These are phyloP conservation scores for Tokudaia muenninki DNA, from an alignment of 2,797 vertebrate genomes.

Conservation along the genomic window DNA sequence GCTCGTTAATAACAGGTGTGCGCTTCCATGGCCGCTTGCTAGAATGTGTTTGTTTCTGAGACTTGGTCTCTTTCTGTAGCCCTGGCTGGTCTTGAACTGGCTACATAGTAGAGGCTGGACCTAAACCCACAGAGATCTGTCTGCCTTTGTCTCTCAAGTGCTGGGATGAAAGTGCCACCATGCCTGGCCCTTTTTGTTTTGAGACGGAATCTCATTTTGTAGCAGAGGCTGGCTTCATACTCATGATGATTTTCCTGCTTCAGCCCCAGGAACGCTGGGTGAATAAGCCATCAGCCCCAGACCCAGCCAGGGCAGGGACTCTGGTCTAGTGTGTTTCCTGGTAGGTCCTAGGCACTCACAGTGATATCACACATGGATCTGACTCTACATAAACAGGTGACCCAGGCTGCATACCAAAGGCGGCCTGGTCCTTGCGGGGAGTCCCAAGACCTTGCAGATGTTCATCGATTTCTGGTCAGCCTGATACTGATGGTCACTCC, in stretches of 20 bases:
- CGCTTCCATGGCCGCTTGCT: not conserved
- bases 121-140: not conserved
- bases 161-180: not conserved
- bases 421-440: not conserved
- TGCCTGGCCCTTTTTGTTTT: not conserved
- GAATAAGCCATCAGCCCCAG: not conserved
- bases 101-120: not conserved
- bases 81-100: not conserved
- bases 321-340: not conserved
- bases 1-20: not conserved
- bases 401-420: fast-evolving
- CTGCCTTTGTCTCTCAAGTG: not conserved
- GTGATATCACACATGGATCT: not conserved
- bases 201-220: not conserved
- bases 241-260: not conserved
- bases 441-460: not conserved
- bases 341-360: not conserved
- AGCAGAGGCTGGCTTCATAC: not conserved
- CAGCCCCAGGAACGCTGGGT: not conserved
- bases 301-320: too few species aligned
- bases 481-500: not conserved
- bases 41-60: not conserved
- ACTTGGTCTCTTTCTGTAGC: not conserved
- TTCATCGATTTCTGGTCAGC: not conserved
- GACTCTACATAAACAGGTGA: not conserved